Percentiles rank a stretch among this genome's conserved stretches.
Conservation (phyloP, 2,797 vertebrate species). For the Enteromius anoplus region DNA sequence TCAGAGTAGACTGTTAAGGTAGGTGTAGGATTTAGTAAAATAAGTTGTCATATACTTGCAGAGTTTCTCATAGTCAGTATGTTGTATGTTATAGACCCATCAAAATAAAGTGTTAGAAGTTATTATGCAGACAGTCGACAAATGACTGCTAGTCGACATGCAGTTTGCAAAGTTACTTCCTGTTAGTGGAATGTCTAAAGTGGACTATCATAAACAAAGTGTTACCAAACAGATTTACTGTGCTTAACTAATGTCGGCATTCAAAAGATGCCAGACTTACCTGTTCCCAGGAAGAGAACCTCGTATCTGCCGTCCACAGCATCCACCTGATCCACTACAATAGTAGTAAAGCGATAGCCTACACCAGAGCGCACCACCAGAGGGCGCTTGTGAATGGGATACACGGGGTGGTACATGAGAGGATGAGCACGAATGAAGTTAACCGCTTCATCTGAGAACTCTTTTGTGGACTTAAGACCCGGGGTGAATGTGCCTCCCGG, state of each 20-base stretch:
- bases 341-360: conserved; percentile 83
- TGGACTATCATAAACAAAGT: too few relatives aligned
- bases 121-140: too few relatives aligned
- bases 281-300: conserved; percentile 86
- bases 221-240: not conserved
- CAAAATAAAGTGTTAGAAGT: too few relatives aligned
- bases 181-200: too few relatives aligned
- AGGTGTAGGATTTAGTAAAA: too few relatives aligned
- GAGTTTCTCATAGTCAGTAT: too few relatives aligned
- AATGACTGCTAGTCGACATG: too few relatives aligned
- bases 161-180: too few relatives aligned
- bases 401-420: conserved; percentile 84
- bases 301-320: conserved; percentile 86
- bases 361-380: conserved; percentile 84
- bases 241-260: not conserved
- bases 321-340: conserved; percentile 85
- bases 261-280: conserved; percentile 64
- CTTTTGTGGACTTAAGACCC: conserved; percentile 81
- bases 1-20: too few relatives aligned
- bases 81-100: too few relatives aligned
- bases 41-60: too few relatives aligned
- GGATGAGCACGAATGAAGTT: conserved; percentile 85
- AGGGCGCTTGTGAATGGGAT: conserved; percentile 83
- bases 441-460: conserved; percentile 84
- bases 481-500: conserved; percentile 86